Conservation (phyloP, 2,113 vertebrate species). For the Actenoides hombroni region DNA sequence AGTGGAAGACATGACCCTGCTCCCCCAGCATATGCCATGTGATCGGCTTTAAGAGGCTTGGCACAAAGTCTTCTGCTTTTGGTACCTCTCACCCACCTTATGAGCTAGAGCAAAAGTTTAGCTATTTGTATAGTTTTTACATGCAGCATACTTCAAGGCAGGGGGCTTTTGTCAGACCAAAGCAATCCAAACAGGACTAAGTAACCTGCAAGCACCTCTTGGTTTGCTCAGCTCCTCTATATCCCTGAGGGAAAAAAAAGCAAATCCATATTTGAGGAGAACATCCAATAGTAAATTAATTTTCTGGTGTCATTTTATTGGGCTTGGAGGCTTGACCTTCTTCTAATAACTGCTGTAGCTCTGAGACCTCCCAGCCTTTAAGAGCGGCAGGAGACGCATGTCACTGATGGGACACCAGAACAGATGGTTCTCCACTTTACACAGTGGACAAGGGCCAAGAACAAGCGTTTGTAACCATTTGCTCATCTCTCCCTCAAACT, state of each 20-base stretch:
- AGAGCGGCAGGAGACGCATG: fast-evolving
- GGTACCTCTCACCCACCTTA: neutral
- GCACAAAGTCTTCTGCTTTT: neutral
- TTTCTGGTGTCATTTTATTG: neutral
- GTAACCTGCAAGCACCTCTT: neutral
- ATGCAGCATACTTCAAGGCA: neutral
- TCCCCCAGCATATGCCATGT: neutral
- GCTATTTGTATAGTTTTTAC: neutral
- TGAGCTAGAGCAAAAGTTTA: neutral
- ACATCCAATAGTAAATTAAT: neutral
- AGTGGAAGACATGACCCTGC: neutral
- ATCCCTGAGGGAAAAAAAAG: neutral
- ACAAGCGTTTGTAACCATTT: neutral
- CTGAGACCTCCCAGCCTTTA: neutral
- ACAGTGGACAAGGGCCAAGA: neutral
- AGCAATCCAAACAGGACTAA: neutral
- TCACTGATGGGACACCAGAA: neutral
- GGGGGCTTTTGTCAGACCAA: neutral
- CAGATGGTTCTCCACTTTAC: neutral
- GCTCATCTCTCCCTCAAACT: no score
- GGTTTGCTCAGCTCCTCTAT: neutral
- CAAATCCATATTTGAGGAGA: neutral
- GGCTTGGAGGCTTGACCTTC: neutral
- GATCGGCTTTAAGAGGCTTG: neutral
- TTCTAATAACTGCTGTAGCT: neutral